Conservation (phyloP, 1,140 invertebrate genomes). For the Sminthurinus signatus region DNA sequence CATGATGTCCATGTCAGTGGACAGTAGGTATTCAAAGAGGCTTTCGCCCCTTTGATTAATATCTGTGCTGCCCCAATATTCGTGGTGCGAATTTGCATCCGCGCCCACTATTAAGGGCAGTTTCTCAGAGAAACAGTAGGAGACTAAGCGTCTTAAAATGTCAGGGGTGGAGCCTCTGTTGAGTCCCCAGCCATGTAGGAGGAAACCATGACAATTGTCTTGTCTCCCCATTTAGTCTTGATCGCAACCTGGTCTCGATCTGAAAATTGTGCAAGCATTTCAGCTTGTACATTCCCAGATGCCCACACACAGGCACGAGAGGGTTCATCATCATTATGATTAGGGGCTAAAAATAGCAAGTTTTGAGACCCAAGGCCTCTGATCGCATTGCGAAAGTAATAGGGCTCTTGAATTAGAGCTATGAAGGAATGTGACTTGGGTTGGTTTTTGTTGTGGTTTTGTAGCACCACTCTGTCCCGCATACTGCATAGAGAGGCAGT, state of each 20-base stretch:
- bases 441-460: neutral
- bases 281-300: neutral
- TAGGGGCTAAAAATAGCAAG: neutral
- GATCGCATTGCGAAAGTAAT: neutral
- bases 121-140: neutral
- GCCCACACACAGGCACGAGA: constrained; percentile 1
- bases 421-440: neutral
- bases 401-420: constrained; percentile 14
- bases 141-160: neutral
- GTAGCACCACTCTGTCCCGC: neutral
- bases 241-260: constrained; percentile 1
- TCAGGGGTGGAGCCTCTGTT: neutral
- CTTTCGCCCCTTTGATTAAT: constrained; percentile 16
- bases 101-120: constrained; percentile 5
- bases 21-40: constrained; percentile 16
- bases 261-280: neutral
- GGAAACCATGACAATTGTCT: neutral
- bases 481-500: neutral
- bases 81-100: constrained; percentile 22
- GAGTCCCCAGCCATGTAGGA: neutral
- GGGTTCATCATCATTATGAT: no score
- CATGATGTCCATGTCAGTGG: neutral
- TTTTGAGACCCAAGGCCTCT: neutral
- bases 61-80: constrained; percentile 7
- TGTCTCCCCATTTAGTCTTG: neutral